These are phyloP conservation scores for Noctua pronuba DNA, from an alignment of 2,888 invertebrate species.

Conservation along the genomic window DNA sequence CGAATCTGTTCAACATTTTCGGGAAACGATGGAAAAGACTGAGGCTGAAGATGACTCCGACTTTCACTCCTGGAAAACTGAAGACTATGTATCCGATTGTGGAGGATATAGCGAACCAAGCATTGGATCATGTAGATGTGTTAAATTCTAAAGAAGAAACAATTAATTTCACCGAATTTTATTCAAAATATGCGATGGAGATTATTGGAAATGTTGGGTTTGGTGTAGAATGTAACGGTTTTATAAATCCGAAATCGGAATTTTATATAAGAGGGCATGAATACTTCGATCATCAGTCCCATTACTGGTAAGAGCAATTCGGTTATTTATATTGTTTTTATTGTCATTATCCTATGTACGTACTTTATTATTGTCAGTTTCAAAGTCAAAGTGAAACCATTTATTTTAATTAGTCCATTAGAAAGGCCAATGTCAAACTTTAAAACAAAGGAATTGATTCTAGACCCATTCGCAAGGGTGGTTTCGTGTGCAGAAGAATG, in stretches of 20 bases:
- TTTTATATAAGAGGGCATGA: slow-evolving; percentile 87
- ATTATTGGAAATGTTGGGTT: slow-evolving; percentile 91
- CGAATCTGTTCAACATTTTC: slow-evolving; percentile 90
- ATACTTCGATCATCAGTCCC: slow-evolving; percentile 82
- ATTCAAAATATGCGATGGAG: slow-evolving; percentile 91
- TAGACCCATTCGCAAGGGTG: background rate
- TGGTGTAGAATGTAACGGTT: slow-evolving; percentile 91
- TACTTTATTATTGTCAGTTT: background rate
- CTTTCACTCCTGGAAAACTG: slow-evolving; percentile 92
- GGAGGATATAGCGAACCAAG: slow-evolving; percentile 89
- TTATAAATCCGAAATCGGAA: slow-evolving; percentile 89
- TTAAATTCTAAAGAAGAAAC: slow-evolving; percentile 75
- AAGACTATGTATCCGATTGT: slow-evolving; percentile 92
- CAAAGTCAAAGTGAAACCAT: background rate
- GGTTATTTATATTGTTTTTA: slow-evolving; percentile 23
- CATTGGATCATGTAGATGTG: slow-evolving; percentile 83
- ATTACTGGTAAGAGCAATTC: slow-evolving; percentile 81
- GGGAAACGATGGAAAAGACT: slow-evolving; percentile 92
- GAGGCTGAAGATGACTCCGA: slow-evolving; percentile 91
- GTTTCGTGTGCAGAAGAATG: background rate
- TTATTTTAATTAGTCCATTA: background rate
- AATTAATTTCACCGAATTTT: slow-evolving; percentile 89
- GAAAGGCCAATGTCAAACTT: background rate
- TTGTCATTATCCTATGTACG: background rate
- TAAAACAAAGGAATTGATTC: background rate